Percentiles rank a stretch among this genome's conserved stretches.
phyloP scores from a whole-genome alignment of 2,888 invertebrate genomes.

The Macrosoma leucophasiata region DNA sequence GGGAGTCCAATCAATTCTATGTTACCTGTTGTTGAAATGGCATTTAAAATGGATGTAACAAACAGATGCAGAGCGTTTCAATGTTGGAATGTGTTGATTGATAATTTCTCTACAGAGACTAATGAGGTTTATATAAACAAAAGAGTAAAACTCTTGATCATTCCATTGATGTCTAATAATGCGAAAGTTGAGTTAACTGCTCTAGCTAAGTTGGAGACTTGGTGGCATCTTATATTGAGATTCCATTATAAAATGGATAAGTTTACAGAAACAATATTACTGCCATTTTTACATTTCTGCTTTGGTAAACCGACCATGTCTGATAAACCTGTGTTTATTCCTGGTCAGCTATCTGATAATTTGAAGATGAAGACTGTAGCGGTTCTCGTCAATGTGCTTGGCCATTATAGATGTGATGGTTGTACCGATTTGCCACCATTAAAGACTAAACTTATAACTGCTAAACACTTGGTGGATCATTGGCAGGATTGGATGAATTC shows the following conservation, averaged over 20 bases:
- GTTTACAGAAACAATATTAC: conserved; percentile 66
- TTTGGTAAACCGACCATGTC: conserved; percentile 69
- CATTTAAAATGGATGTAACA: conserved; percentile 79
- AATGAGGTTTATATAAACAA: conserved; percentile 71
- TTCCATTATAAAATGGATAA: conserved; percentile 67
- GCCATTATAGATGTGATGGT: conserved; percentile 50
- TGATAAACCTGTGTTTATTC: conserved; percentile 32
- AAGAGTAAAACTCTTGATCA: conserved; percentile 80
- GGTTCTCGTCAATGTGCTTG: conserved; percentile 50
- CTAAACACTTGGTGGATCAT: conserved; percentile 37
- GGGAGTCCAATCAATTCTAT: conserved; percentile 79
- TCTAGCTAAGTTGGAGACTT: conserved; percentile 80
- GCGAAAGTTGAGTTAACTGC: conserved; percentile 80
- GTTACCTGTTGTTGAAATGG: conserved; percentile 81
- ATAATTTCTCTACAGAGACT: conserved; percentile 68
- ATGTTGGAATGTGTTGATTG: conserved; percentile 81
- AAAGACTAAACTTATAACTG: conserved; percentile 36
- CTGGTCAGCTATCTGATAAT: conserved; percentile 37
- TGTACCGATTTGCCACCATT: conserved; percentile 40
- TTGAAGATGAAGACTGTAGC: conserved; percentile 41
- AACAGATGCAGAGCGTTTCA: conserved; percentile 76
- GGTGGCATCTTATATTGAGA: conserved; percentile 80
- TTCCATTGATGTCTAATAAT: conserved; percentile 83
- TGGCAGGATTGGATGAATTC: conserved; percentile 48
- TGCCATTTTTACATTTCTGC: conserved; percentile 79